Conservation (phyloP, 1,140 invertebrate genomes). For the Rhopalosiphum padi region DNA sequence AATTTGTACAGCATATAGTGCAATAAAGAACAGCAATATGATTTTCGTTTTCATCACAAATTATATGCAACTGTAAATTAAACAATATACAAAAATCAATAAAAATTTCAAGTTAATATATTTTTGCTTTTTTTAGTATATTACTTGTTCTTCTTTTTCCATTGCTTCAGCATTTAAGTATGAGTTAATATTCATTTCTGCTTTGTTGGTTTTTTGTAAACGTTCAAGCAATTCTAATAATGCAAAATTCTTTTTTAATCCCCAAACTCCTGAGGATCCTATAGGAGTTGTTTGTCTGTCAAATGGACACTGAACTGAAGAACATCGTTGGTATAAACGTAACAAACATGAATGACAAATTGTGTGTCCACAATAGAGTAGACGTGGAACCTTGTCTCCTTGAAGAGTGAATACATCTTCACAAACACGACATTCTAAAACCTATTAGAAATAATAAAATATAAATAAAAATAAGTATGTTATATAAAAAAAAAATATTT, state of each 20-base stretch:
- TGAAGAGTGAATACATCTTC: slow-evolving; percentile 71
- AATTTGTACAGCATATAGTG: slow-evolving; percentile 68
- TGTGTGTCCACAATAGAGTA: slow-evolving; percentile 71
- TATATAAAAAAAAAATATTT: neutral
- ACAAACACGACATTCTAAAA: slow-evolving; percentile 70
- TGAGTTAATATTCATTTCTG: slow-evolving; percentile 59
- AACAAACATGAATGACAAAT: slow-evolving; percentile 71
- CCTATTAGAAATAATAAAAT: neutral
- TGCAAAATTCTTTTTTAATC: slow-evolving; percentile 73
- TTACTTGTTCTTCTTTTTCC: slow-evolving; percentile 66
- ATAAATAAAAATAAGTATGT: neutral
- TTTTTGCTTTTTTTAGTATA: neutral
- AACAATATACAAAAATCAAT: neutral
- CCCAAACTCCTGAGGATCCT: slow-evolving; percentile 69
- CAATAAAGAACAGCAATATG: slow-evolving; percentile 71
- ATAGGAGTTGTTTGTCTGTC: slow-evolving; percentile 71
- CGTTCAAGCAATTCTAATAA: slow-evolving; percentile 70
- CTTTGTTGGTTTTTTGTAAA: slow-evolving; percentile 64
- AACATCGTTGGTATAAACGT: slow-evolving; percentile 65
- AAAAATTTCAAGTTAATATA: neutral
- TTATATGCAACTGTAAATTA: slow-evolving; percentile 65
- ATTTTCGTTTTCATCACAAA: slow-evolving; percentile 70
- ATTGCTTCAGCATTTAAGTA: slow-evolving; percentile 64
- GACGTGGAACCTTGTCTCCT: slow-evolving; percentile 70
- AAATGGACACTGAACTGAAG: slow-evolving; percentile 69